phyloP scores from a whole-genome alignment of 2,888 invertebrate genomes.

The Barypeithes pellucidus region DNA sequence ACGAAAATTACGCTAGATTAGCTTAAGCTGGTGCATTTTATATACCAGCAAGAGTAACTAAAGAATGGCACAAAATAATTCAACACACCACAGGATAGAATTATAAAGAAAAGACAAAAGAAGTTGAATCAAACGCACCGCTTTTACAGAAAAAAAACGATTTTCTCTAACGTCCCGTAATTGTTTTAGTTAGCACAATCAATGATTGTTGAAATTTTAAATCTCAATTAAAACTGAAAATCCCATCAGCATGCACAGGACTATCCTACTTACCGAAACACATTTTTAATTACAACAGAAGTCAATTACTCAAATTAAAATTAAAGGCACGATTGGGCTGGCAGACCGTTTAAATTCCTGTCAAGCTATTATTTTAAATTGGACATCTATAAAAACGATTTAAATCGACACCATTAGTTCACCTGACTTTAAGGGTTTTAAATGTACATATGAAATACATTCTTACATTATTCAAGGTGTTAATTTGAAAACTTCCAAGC shows the following conservation, averaged over 20 bases:
- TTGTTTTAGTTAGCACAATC: neutral
- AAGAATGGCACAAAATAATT: too few species aligned
- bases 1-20: too few species aligned
- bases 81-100: too few species aligned
- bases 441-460: too few species aligned
- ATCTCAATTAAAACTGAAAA: slow-evolving; percentile 1
- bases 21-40: too few species aligned
- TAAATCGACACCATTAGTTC: neutral
- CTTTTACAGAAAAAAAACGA: too few species aligned
- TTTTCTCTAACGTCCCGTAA: too few species aligned
- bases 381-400: neutral
- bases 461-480: too few species aligned
- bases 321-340: neutral
- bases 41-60: too few species aligned
- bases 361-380: slow-evolving; percentile 4
- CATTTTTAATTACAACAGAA: slow-evolving; percentile 11
- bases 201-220: neutral
- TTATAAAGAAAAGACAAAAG: too few species aligned
- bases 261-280: neutral
- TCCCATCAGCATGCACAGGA: slow-evolving; percentile 3
- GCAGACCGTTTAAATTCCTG: neutral
- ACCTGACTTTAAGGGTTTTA: neutral
- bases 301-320: slow-evolving; percentile 10
- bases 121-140: too few species aligned
- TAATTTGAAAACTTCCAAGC: too few species aligned